These are phyloP conservation scores for Reticulitermes speratus DNA, from an alignment of 1,140 invertebrate genomes.

Conservation along the genomic window DNA sequence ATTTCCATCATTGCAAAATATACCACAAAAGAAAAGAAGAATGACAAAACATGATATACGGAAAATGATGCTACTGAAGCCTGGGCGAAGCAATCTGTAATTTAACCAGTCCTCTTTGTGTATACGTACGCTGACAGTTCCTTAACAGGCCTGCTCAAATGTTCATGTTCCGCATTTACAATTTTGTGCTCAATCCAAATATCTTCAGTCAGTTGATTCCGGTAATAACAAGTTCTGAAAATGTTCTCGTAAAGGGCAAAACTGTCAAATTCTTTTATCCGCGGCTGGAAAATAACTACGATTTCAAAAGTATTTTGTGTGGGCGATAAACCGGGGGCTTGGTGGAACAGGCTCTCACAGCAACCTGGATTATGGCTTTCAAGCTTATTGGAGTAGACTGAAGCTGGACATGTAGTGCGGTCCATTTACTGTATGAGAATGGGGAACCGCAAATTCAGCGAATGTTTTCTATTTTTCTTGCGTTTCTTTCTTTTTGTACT, in stretches of 20 bases:
- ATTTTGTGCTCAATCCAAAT: no score
- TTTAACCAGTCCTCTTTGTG: no score
- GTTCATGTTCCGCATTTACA: no score
- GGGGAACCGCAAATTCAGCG: slow-evolving; percentile 2
- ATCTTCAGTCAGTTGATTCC: no score
- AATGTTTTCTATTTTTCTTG: not conserved
- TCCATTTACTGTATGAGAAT: not conserved
- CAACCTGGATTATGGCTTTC: not conserved
- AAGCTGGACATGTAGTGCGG: not conserved
- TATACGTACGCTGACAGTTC: no score
- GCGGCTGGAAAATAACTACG: not conserved
- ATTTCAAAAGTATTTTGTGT: not conserved
- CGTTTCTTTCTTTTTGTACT: not conserved
- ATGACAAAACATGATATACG: no score
- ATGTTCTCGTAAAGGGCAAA: not conserved
- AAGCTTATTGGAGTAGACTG: not conserved
- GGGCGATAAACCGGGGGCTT: not conserved
- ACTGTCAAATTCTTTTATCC: not conserved
- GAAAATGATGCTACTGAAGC: no score
- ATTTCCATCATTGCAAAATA: no score
- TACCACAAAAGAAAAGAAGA: no score
- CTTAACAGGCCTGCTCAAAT: no score
- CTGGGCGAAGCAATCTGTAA: no score
- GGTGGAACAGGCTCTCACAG: not conserved
- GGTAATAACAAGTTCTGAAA: not conserved